These are phyloP conservation scores for Metacarcinus magister DNA, from an alignment of 2,888 invertebrate species.

Conservation along the genomic window DNA sequence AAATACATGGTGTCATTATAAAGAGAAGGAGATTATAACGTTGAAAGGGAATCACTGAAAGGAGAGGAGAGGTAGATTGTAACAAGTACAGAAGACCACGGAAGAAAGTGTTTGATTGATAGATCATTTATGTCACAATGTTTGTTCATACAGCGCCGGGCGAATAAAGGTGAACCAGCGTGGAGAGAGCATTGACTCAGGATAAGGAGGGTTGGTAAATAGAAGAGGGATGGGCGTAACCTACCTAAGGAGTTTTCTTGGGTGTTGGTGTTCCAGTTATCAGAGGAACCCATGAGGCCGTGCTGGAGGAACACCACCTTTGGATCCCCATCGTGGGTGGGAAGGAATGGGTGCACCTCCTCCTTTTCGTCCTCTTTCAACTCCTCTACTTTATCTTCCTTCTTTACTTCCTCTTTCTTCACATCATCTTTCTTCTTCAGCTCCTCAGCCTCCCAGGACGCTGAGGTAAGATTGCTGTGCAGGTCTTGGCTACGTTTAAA, in stretches of 20 bases:
- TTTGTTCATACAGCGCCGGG: no score
- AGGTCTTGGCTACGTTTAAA: not conserved
- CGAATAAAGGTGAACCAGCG: no score
- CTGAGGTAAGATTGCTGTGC: not conserved
- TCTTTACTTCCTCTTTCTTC: not conserved
- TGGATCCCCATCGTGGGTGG: not conserved
- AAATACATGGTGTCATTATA: no score
- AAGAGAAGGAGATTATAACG: no score
- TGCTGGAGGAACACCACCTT: constrained; percentile 76
- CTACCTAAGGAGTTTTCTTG: constrained; percentile 69
- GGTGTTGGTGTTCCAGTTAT: constrained; percentile 78
- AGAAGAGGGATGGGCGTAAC: not conserved
- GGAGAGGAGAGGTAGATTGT: no score
- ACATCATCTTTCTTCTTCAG: not conserved
- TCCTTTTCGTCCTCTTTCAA: not conserved
- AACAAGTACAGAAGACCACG: no score
- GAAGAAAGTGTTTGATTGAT: no score
- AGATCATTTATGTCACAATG: no score
- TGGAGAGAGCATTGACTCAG: no score
- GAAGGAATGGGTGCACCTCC: not conserved
- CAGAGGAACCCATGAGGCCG: constrained; percentile 75
- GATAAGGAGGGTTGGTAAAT: not conserved
- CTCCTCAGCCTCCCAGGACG: not conserved
- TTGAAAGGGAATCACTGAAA: no score
- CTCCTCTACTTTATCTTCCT: not conserved